Evolutionary conservation across 2,113 vertebrate genomes (phyloP).

Genomic region (Periophthalmodon schlosseri): DNA sequence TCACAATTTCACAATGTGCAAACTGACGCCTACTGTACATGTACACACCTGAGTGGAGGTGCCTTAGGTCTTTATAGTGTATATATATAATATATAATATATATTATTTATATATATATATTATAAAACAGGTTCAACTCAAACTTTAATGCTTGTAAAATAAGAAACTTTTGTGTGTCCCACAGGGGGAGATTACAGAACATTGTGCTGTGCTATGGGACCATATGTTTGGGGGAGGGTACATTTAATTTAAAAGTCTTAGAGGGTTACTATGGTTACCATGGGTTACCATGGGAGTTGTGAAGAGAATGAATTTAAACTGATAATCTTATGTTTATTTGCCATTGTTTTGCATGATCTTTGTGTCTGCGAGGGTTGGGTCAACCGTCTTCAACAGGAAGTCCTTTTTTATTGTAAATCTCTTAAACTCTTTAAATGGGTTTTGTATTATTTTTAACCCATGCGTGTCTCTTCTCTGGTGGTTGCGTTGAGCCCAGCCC

Average conservation of each 20-base stretch:
- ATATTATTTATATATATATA: no score
- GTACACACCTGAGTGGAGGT: not conserved
- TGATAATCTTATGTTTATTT: conserved; percentile 5
- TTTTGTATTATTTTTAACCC: not conserved
- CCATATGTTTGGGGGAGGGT: not conserved
- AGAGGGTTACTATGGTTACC: not conserved
- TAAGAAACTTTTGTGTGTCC: no score
- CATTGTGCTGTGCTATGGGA: no score
- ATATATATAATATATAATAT: no score
- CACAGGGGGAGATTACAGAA: no score
- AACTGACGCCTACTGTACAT: not conserved
- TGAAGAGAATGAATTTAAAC: not conserved
- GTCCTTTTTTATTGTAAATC: not conserved
- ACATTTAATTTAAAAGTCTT: not conserved
- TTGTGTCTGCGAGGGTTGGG: conserved; percentile 51
- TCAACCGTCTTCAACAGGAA: conserved; percentile 31
- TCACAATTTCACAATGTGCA: not conserved
- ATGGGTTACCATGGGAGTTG: not conserved
- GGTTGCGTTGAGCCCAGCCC: conserved; percentile 60
- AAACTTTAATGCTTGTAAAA: not conserved
- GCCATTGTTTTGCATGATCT: conserved; percentile 63
- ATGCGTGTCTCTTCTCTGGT: conserved; percentile 13
- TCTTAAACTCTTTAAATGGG: not conserved
- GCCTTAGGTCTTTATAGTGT: not conserved
- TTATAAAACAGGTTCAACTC: not conserved